Conservation (phyloP, 2,113 vertebrate species). For the Neomonachus schauinslandi region DNA sequence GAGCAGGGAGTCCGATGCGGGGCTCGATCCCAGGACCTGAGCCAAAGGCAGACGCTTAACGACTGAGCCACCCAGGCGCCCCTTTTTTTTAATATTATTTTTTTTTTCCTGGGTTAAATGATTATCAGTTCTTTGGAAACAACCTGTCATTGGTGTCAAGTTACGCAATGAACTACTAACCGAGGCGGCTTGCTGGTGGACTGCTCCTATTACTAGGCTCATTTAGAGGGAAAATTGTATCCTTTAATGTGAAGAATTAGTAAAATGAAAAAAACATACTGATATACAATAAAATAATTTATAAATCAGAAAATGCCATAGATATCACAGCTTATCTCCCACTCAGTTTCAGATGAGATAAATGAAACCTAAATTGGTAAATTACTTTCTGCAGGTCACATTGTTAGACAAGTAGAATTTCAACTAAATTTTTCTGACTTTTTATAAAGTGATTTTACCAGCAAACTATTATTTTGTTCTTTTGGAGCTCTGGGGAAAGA, state of each 20-base stretch:
- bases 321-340: neutral
- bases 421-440: neutral
- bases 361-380: neutral
- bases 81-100: no score
- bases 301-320: neutral
- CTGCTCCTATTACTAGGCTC: neutral
- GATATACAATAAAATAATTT: neutral
- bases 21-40: no score
- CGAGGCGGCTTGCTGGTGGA: neutral
- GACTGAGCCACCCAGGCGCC: no score
- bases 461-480: neutral
- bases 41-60: no score
- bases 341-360: neutral
- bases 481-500: neutral
- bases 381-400: neutral
- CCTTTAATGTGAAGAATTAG: neutral
- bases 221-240: neutral
- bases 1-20: no score
- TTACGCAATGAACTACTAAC: neutral
- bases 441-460: neutral
- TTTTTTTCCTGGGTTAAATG: neutral
- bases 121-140: neutral
- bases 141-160: neutral
- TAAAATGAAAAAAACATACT: slow-evolving; percentile 11
- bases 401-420: neutral